Base-by-base conservation (phyloP, 2,113 vertebrate genomes). In the Leucosticte australis region DNA sequence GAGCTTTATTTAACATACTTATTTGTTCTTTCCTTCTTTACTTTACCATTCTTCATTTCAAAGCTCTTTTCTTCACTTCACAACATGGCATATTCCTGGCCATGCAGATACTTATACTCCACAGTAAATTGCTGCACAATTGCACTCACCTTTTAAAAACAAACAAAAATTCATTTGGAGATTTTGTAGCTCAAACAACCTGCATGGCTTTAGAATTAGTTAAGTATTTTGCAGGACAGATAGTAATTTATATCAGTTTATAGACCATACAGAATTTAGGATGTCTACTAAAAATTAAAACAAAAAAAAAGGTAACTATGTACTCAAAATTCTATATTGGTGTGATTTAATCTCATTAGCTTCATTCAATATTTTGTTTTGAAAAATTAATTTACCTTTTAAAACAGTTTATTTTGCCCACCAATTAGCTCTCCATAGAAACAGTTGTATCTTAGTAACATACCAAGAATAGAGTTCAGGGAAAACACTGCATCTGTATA, bases 391-490 rank as follows among this genome's bases (percentile, higher is more conserved):
- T 91, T 91, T 87, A 49, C 57, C 55, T 78, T 83, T 88, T 93
- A 82, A 78, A 95, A 39, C 26, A 53, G 42, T 89, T 95, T 89
- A 87, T 93, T 94, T 89, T 97, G 68, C 85, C 68, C 78, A 92
- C 77, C 89, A 84, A 89, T 64, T 73, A 89, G 80, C 85, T 96
- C 86, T 95, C 95, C 94, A 93, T 97, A 97, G 96, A 97, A 97
- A 97, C 95, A 96, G 94, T 85, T 18, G 92, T 97, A 80, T 97
- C 96, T 96, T 97, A 95, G 96, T 97, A 97, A 97, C 96, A 89
- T 81, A 76, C 62, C 86, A 86, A 86, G 77, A 97, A 89, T 27
- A 91, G 94, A 89, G 86, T 89, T 84, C 63, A 87, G 80, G 70
- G 90, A 90, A 68, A 79, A 35, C 68, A 35, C 56, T 92, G 83